Percentiles rank a stretch among this genome's conserved stretches.
Conservation (phyloP, 2,113 vertebrate genomes). For the Chionomys nivalis region DNA sequence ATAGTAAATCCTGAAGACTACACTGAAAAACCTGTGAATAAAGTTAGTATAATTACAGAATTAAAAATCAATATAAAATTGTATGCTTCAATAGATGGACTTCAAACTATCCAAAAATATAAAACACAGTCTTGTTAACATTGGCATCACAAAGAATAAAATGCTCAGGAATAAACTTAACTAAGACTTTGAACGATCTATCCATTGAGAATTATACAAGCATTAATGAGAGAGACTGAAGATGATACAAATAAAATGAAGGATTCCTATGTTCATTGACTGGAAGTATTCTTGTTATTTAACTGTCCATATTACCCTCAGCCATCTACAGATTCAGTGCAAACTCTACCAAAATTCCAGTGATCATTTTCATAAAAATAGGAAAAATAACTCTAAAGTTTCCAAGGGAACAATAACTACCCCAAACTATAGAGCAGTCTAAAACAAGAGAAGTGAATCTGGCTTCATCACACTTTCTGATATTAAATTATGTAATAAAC, state of each 20-base stretch:
- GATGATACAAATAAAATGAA: background rate
- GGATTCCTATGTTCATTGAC: background rate
- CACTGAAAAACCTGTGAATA: background rate
- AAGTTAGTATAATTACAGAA: background rate
- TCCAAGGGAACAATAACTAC: background rate
- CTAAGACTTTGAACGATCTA: background rate
- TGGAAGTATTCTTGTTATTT: background rate
- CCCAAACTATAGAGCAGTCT: background rate
- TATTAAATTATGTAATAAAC: background rate
- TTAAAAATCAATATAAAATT: background rate
- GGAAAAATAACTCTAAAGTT: background rate
- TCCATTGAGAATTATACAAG: background rate
- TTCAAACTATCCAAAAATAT: background rate
- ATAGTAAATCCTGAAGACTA: background rate
- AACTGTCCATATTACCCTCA: background rate
- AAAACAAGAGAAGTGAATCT: background rate
- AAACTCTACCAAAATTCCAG: background rate
- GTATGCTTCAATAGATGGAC: background rate
- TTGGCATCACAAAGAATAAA: background rate
- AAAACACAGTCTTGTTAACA: background rate
- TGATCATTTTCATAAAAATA: background rate
- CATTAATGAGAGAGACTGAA: background rate
- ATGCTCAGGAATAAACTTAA: background rate
- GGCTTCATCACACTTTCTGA: too few species aligned
- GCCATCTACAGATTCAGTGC: background rate